Evolutionary conservation across 2,797 vertebrate species (phyloP).

Genomic region (Pteronotus mesoamericanus): DNA sequence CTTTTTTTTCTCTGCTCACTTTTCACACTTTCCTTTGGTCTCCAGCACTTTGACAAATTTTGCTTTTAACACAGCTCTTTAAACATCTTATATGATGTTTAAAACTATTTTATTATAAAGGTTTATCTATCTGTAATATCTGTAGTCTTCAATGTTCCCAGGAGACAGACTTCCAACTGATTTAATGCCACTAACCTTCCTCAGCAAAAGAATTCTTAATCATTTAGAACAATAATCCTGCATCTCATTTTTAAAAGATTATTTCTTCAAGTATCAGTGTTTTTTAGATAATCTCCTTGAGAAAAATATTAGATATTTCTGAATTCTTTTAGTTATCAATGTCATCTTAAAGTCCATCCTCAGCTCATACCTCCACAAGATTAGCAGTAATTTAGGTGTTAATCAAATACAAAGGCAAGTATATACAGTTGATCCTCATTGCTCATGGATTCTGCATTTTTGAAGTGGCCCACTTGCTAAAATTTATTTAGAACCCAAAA

Average conservation of each 20-base stretch:
- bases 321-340: background rate
- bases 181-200: background rate
- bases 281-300: background rate
- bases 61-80: background rate
- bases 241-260: slow-evolving; percentile 25
- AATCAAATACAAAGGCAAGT: background rate
- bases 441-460: background rate
- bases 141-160: background rate
- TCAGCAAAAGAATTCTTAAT: background rate
- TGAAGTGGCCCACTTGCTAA: background rate
- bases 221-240: background rate
- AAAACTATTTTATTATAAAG: slow-evolving; percentile 22
- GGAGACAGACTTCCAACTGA: background rate
- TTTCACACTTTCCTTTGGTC: background rate
- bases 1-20: background rate
- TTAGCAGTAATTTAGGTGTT: background rate
- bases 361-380: background rate
- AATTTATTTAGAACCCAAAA: background rate
- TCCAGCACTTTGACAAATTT: background rate
- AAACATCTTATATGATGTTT: background rate
- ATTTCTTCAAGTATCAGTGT: no score
- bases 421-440: background rate
- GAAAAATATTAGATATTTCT: background rate
- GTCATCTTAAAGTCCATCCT: background rate
- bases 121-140: background rate